Percentiles rank a stretch among this genome's conserved stretches.
phyloP scores from a whole-genome alignment of 2,888 invertebrate species.

The Heteropelma amictum region DNA sequence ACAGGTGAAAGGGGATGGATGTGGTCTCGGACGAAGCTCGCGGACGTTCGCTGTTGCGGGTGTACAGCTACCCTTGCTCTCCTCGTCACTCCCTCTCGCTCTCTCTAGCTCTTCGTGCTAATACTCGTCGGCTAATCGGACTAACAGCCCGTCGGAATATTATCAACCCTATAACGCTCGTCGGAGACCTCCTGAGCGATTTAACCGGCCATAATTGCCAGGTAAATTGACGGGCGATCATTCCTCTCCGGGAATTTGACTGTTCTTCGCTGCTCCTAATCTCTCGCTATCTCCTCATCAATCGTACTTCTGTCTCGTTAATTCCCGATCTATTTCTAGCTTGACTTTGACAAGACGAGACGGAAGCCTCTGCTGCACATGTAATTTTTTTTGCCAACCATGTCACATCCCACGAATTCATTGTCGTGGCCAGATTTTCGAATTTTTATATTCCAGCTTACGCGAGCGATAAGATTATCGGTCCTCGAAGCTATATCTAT shows the following conservation, averaged over 20 bases:
- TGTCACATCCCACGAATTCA: neutral
- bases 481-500: neutral
- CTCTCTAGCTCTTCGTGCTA: constrained; percentile 59
- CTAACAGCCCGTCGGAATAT: constrained; percentile 71
- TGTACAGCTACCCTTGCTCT: neutral
- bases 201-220: constrained; percentile 69
- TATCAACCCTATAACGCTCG: constrained; percentile 61
- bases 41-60: constrained; percentile 59
- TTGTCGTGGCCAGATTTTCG: constrained; percentile 18
- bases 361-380: neutral
- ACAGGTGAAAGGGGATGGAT: constrained; percentile 75
- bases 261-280: neutral
- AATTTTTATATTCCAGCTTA: neutral
- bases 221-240: constrained; percentile 66
- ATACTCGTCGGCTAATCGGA: constrained; percentile 70
- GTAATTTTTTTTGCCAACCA: no score
- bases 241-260: constrained; percentile 28
- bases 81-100: constrained; percentile 18
- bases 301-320: neutral
- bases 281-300: neutral
- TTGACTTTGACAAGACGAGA: neutral
- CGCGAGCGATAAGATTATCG: constrained; percentile 21
- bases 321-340: neutral
- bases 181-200: constrained; percentile 63
- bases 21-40: constrained; percentile 67